phyloP scores from a whole-genome alignment of 2,888 invertebrate genomes.

The Cephonodes hylas region DNA sequence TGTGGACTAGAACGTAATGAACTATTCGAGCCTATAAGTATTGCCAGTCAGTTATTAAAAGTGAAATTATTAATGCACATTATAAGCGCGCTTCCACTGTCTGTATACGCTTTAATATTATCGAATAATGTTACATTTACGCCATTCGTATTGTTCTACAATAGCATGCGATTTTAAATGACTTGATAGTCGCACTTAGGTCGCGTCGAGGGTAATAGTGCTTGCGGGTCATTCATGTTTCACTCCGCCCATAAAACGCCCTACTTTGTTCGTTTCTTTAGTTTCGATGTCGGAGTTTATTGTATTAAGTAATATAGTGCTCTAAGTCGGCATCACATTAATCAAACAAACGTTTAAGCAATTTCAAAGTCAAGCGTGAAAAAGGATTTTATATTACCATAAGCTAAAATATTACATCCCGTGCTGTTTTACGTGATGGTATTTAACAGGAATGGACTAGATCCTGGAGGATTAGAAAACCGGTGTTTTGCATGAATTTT shows the following conservation, averaged over 20 bases:
- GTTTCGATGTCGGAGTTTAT: constrained; percentile 8
- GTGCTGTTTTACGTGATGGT: not conserved
- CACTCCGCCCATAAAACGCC: constrained; percentile 61
- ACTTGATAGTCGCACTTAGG: constrained; percentile 46
- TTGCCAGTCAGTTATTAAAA: not conserved
- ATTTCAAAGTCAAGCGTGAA: not conserved
- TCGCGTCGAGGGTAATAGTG: constrained; percentile 55
- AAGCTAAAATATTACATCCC: not conserved
- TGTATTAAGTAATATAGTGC: constrained; percentile 5
- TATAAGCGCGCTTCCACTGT: too few species aligned
- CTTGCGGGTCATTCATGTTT: constrained; percentile 61
- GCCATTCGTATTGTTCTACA: constrained; percentile 7
- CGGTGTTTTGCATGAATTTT: not conserved
- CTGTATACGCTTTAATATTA: not conserved
- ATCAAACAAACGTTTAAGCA: not conserved
- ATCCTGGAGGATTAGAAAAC: not conserved
- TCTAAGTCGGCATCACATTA: not conserved
- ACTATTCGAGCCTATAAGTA: not conserved
- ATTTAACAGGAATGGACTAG: not conserved
- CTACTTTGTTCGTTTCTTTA: constrained; percentile 40
- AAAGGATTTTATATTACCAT: not conserved
- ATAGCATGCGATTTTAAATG: constrained; percentile 33
- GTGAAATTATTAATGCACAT: not conserved
- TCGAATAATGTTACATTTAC: constrained; percentile 12
- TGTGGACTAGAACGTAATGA: not conserved